Conservation (phyloP, 1,140 invertebrate species). For the Brachionus koreanus region DNA sequence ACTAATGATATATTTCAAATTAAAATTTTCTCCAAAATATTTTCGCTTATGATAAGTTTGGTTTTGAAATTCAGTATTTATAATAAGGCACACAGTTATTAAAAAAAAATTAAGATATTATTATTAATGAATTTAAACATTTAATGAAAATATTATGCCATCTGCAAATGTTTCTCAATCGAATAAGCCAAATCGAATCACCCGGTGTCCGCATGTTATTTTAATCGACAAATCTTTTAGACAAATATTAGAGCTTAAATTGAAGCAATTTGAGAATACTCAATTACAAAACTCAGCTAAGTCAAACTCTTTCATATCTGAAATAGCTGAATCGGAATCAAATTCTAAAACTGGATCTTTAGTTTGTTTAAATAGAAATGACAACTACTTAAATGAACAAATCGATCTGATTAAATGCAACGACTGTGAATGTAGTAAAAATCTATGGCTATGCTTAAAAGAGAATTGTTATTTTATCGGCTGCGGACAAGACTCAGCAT, state of each 20-base stretch:
- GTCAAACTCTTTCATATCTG: not conserved
- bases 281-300: not conserved
- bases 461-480: slow-evolving; percentile 41
- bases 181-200: not conserved
- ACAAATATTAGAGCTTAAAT: not conserved
- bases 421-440: slow-evolving; percentile 20
- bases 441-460: slow-evolving; percentile 43
- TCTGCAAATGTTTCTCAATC: not conserved
- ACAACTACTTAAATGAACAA: not conserved
- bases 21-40: not conserved
- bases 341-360: not conserved
- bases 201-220: slow-evolving; percentile 20
- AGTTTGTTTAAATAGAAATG: not conserved
- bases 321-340: not conserved
- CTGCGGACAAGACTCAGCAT: slow-evolving; percentile 1
- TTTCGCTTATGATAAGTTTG: not conserved
- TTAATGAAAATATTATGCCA: not conserved
- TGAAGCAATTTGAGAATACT: not conserved
- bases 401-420: not conserved
- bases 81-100: not conserved
- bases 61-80: not conserved
- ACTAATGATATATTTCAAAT: not conserved
- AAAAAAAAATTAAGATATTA: not conserved
- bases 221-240: not conserved
- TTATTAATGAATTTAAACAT: not conserved